These are phyloP conservation scores for Montipora cactus DNA, from an alignment of 64 coral and sea anemone species.

Conservation along the genomic window DNA sequence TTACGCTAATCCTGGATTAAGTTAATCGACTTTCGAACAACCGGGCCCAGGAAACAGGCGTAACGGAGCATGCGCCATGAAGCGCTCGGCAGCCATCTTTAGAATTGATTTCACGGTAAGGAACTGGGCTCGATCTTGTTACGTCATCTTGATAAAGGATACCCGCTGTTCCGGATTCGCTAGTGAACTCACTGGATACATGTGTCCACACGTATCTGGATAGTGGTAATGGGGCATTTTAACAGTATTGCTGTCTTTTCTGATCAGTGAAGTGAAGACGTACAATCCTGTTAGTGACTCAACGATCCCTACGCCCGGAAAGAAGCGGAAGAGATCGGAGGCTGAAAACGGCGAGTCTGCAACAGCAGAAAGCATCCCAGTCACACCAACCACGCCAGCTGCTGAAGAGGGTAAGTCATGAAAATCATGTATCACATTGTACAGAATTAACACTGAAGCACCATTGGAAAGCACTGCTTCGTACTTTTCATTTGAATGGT, in stretches of 20 bases:
- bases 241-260: not conserved
- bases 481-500: not conserved
- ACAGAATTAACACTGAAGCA: too few species aligned
- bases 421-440: not conserved
- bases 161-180: too few species aligned
- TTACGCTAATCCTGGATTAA: too few species aligned
- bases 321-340: constrained; percentile 88
- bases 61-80: too few species aligned
- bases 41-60: too few species aligned
- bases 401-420: constrained; percentile 22
- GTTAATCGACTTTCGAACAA: too few species aligned
- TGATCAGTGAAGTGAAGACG: constrained; percentile 79
- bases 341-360: constrained; percentile 33
- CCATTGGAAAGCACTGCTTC: not conserved
- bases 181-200: too few species aligned
- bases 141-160: too few species aligned
- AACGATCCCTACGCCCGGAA: constrained; percentile 71
- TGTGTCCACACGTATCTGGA: too few species aligned
- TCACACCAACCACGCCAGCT: constrained; percentile 23
- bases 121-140: too few species aligned
- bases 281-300: constrained; percentile 93
- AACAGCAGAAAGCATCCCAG: constrained; percentile 23
- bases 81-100: too few species aligned
- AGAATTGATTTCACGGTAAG: too few species aligned
- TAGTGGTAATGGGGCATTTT: not conserved